Conservation (phyloP, 2,888 invertebrate species). For the Drosophila colorata region DNA sequence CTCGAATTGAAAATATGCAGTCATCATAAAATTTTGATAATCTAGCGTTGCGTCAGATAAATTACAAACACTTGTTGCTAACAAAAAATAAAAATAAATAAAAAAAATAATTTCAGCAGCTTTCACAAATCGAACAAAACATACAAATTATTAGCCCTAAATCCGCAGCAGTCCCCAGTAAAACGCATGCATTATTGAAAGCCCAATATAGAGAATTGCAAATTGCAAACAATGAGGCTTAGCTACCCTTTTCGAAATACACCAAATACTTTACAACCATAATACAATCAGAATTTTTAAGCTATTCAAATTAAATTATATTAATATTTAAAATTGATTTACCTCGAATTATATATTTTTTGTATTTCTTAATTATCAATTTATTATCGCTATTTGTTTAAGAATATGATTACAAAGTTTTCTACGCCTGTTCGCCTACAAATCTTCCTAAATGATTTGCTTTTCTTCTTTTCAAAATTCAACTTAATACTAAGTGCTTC, state of each 20-base stretch:
- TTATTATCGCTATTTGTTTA: not conserved
- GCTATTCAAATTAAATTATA: not conserved
- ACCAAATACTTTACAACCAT: not conserved
- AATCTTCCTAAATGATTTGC: no score
- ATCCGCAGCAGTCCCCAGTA: slow-evolving; percentile 23
- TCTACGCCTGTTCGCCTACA: no score
- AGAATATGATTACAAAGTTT: not conserved
- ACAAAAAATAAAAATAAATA: not conserved
- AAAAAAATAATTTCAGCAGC: slow-evolving; percentile 11
- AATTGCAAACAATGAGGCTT: not conserved
- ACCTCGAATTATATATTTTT: no score
- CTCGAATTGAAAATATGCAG: not conserved
- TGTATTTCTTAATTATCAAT: no score
- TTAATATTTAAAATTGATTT: no score
- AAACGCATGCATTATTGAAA: slow-evolving; percentile 28
- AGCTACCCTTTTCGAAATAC: slow-evolving; percentile 13
- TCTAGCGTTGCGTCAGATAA: slow-evolving; percentile 38
- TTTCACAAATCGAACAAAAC: slow-evolving; percentile 9
- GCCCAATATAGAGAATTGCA: not conserved
- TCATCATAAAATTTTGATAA: slow-evolving; percentile 45
- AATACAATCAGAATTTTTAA: no score
- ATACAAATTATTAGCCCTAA: slow-evolving; percentile 39
- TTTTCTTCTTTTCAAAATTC: no score
- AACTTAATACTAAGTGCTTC: no score
- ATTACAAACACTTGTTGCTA: slow-evolving; percentile 29